These are phyloP conservation scores for Creontiades dilutus DNA, from an alignment of 2,888 invertebrate species.

Conservation along the genomic window DNA sequence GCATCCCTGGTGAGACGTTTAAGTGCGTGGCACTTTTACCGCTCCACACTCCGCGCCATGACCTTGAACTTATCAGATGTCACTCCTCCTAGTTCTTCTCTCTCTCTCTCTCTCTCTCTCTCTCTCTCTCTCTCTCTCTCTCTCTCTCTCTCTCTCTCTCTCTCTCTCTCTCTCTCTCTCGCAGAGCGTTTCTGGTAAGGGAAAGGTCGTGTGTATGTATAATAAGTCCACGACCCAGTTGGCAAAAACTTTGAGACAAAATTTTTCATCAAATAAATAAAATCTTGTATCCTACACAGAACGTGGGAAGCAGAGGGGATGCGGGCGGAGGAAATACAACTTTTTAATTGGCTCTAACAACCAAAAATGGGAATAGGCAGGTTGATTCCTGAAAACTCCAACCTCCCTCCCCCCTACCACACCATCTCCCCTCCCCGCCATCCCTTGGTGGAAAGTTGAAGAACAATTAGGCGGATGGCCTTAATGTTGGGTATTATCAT, in stretches of 20 bases:
- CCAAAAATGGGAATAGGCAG: neutral
- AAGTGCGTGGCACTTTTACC: too few relatives aligned
- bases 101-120: too few relatives aligned
- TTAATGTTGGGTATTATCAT: neutral
- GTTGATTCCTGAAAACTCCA: neutral
- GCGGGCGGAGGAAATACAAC: neutral
- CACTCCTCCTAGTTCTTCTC: too few relatives aligned
- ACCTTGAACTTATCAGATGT: too few relatives aligned
- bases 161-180: too few relatives aligned
- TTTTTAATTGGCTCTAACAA: conserved; percentile 12
- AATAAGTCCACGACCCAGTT: neutral
- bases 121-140: too few relatives aligned
- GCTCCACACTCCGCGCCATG: too few relatives aligned
- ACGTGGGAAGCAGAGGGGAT: too few relatives aligned
- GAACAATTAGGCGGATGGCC: neutral
- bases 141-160: too few relatives aligned
- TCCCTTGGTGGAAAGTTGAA: neutral
- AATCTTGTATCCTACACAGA: neutral
- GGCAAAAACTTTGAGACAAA: neutral
- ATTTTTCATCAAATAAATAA: neutral
- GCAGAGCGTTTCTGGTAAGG: neutral
- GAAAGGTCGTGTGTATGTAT: neutral
- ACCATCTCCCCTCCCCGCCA: too few relatives aligned
- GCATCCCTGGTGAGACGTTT: too few relatives aligned
- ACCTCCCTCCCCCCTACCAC: too few relatives aligned